A percentile compares a stretch with the other conserved stretches of the same genome.
These are phyloP conservation scores for Sphaerodactylus townsendi DNA, from an alignment of 2,113 vertebrate genomes.

Conservation along the genomic window DNA sequence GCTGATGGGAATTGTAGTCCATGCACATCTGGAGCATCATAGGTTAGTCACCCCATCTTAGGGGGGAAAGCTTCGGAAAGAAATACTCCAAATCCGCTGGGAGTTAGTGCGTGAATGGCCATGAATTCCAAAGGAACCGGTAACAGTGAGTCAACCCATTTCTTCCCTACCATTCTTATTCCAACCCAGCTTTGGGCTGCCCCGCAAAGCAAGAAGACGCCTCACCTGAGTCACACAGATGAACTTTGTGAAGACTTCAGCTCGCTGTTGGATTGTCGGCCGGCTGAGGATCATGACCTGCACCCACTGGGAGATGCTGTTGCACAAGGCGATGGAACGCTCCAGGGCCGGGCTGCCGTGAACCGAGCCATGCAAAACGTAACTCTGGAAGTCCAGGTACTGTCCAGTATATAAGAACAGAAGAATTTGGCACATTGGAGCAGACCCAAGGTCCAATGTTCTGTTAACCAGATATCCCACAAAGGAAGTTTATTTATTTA, in stretches of 20 bases:
- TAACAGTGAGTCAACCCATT: too few relatives aligned
- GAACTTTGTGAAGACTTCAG: constrained; percentile 91
- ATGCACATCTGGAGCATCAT: too few relatives aligned
- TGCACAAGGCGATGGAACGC: constrained; percentile 87
- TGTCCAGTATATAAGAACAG: constrained; percentile 38
- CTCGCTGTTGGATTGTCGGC: constrained; percentile 87
- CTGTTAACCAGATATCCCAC: neutral
- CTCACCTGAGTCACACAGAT: constrained; percentile 89
- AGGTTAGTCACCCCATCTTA: too few relatives aligned
- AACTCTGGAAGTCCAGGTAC: constrained; percentile 88
- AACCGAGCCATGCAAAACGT: constrained; percentile 84
- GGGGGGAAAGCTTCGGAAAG: too few relatives aligned
- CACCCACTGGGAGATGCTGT: constrained; percentile 93
- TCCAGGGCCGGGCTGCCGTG: constrained; percentile 83
- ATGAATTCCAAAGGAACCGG: too few relatives aligned
- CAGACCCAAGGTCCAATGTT: neutral
- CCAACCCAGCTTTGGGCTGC: neutral
- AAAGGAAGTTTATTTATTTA: neutral
- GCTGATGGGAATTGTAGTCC: too few relatives aligned
- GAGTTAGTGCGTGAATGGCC: too few relatives aligned
- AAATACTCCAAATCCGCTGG: too few relatives aligned
- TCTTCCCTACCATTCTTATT: neutral
- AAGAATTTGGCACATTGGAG: neutral
- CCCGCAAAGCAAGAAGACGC: neutral
- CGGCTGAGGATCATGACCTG: constrained; percentile 93